Conservation (phyloP, 1,140 invertebrate genomes). For the Adelges cooleyi region DNA sequence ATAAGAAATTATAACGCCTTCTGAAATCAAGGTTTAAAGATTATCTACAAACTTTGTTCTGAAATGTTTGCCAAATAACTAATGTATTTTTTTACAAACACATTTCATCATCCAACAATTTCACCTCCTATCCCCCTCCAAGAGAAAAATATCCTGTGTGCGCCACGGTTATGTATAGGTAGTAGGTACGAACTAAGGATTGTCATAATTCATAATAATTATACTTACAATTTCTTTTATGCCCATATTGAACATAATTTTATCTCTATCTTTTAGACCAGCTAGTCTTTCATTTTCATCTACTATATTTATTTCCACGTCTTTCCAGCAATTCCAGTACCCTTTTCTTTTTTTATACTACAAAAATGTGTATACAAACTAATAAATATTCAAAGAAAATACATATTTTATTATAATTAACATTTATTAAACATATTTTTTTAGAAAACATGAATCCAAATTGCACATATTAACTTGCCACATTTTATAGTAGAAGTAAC, state of each 20-base stretch:
- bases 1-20: too few species aligned
- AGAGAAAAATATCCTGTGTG: background rate
- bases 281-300: background rate
- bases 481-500: too few species aligned
- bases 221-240: background rate
- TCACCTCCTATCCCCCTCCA: background rate
- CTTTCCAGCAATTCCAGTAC: background rate
- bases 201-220: too few species aligned
- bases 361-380: too few species aligned
- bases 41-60: background rate
- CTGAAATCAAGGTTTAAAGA: too few species aligned
- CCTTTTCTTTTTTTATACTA: slow-evolving; percentile 48
- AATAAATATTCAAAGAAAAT: too few species aligned
- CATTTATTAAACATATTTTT: too few species aligned
- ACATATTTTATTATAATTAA: too few species aligned
- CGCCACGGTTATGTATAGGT: background rate
- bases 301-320: slow-evolving; percentile 37
- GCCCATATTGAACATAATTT: background rate
- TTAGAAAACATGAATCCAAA: too few species aligned
- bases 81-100: background rate
- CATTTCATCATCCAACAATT: background rate
- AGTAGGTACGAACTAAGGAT: too few species aligned
- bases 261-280: background rate
- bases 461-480: too few species aligned
- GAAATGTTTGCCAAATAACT: background rate